Evolutionary conservation across 2,797 vertebrate genomes (phyloP).

Genomic region (Xiphorhynchus erythropygius): DNA sequence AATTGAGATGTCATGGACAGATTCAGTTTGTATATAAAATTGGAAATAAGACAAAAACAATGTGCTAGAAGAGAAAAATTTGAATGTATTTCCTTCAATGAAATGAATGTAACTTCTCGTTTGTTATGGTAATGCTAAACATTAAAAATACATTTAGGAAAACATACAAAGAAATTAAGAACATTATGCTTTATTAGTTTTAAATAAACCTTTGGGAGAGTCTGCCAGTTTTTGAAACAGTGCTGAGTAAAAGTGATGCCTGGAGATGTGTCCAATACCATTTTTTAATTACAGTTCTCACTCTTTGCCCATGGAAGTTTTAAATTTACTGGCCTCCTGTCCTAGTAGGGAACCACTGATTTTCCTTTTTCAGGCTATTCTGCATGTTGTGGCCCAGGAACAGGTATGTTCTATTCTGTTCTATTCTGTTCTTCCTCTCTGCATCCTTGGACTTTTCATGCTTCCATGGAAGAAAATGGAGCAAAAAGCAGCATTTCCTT

Average conservation of each 20-base stretch:
- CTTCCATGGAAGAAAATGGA: background rate
- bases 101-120: background rate
- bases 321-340: background rate
- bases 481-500: background rate
- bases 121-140: background rate
- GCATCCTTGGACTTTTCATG: background rate
- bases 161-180: background rate
- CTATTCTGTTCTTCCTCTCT: background rate
- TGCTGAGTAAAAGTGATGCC: background rate
- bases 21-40: background rate
- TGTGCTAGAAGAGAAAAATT: background rate
- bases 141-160: background rate
- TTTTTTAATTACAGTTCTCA: background rate
- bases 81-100: background rate
- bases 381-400: fast-evolving
- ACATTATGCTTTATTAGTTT: background rate
- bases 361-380: background rate
- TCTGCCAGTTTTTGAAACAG: background rate
- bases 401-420: background rate
- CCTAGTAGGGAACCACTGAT: background rate
- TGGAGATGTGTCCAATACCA: background rate
- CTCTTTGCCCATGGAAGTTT: background rate
- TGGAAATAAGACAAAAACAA: background rate
- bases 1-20: background rate
- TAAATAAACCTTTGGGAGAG: background rate